Evolutionary conservation across 2,113 vertebrate species (phyloP).

Genomic region (Corvus moneduloides): DNA sequence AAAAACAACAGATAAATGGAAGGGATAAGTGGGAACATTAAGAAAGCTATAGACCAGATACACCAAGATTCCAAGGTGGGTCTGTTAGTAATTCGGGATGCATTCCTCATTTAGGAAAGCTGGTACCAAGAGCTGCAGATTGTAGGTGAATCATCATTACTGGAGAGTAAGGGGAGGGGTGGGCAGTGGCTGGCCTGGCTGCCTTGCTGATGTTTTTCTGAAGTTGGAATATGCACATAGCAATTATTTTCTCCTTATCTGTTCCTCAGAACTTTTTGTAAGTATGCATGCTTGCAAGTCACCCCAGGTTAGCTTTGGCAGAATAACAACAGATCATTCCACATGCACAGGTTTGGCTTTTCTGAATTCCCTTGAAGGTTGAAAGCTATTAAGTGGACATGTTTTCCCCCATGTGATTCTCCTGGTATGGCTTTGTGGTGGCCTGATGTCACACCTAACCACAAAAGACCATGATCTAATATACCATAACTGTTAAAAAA

Average conservation of each 20-base stretch:
- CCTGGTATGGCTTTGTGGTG: neutral
- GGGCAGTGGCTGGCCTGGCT: neutral
- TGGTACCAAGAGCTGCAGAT: neutral
- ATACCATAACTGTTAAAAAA: conserved; percentile 39
- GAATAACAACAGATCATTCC: neutral
- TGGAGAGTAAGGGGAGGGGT: neutral
- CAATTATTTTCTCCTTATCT: neutral
- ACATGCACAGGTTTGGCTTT: neutral
- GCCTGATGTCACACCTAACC: conserved; percentile 34
- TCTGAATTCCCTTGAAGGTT: neutral
- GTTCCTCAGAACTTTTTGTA: neutral
- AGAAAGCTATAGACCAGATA: neutral
- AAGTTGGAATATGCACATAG: neutral
- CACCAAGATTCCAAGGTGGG: neutral
- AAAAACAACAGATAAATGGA: neutral
- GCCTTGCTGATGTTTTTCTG: neutral
- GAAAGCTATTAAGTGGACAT: neutral
- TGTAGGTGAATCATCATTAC: neutral
- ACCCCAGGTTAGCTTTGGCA: neutral
- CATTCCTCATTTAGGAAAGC: neutral
- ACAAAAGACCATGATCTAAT: conserved; percentile 37
- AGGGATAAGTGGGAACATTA: neutral
- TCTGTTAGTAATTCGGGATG: neutral
- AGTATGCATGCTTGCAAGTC: neutral
- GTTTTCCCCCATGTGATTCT: neutral